Conservation (phyloP, 2,888 invertebrate genomes). For the Plemyria rubiginata region DNA sequence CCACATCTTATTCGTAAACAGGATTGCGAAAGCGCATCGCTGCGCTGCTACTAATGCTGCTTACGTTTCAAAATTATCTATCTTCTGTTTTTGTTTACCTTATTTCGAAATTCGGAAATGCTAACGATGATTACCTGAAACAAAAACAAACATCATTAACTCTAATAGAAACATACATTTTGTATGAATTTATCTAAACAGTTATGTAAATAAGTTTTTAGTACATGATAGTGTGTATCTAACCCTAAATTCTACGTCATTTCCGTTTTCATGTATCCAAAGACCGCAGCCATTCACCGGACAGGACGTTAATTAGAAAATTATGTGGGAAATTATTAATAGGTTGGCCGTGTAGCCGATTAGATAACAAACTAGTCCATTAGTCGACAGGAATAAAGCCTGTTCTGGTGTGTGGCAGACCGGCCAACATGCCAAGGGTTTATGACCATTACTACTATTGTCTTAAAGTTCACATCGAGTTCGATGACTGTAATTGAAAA, state of each 20-base stretch:
- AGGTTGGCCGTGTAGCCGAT: conserved; percentile 79
- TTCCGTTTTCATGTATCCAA: conserved; percentile 69
- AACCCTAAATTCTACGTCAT: conserved; percentile 65
- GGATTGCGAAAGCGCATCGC: conserved; percentile 52
- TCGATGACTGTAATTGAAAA: conserved; percentile 55
- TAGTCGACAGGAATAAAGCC: conserved; percentile 72
- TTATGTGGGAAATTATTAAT: conserved; percentile 83
- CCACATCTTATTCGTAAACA: conserved; percentile 53
- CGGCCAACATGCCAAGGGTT: conserved; percentile 43
- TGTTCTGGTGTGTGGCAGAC: conserved; percentile 38
- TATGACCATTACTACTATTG: conserved; percentile 54
- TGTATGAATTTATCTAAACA: conserved; percentile 40
- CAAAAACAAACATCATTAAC: conserved; percentile 62
- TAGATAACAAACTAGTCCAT: conserved; percentile 84
- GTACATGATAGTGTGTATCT: conserved; percentile 47
- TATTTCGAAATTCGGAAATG: conserved; percentile 45
- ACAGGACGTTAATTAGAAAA: conserved; percentile 83
- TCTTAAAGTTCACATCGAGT: conserved; percentile 66
- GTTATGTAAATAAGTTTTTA: conserved; percentile 55
- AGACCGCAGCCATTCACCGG: conserved; percentile 58
- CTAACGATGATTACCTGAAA: conserved; percentile 71
- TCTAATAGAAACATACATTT: conserved; percentile 44
- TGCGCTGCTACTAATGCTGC: conserved; percentile 49
- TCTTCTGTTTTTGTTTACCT: conserved; percentile 52
- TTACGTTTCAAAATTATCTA: conserved; percentile 45